Base-by-base conservation (phyloP, 1,140 invertebrate genomes). In the Bombus pascuorum region DNA sequence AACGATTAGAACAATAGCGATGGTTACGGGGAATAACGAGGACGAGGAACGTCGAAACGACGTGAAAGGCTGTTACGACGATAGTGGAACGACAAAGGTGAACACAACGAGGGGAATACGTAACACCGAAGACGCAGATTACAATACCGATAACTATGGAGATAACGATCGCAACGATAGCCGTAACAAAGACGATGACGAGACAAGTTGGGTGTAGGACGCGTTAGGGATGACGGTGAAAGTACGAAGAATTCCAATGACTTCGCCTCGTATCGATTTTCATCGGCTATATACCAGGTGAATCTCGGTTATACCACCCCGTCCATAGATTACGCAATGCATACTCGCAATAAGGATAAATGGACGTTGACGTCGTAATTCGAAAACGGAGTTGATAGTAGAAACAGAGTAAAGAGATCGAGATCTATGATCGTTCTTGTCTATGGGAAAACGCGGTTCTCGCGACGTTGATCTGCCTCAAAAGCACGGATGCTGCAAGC, bases 1-100 rank as follows among this genome's bases (percentile, higher is more conserved):
- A 18, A 75, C n/a, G 82, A 83, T 83, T 83, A 68, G 74, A 83
- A 83, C 66, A 71, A 83, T 71, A 28, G 82, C 74, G 12, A 39
- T 18, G 72, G 22, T 25, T 9, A 22, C 32, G 39, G 28, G 15
- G 32, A 32, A 75, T 75, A 82, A 75, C 18, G 59, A 76, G 74
- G 25, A 59, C 18, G 47, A 22, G 47, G 62, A 9, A 65, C 32
- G 77, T 47, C 5, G 62, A 5, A 25, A 66, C n/a, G 53, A 62
- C 34, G 15, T 8, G 37, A 39, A 83, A 75, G n/a, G 47, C 34
- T 6, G 47, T 18, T 53, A 53, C 39, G 42, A 57, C 47, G 44
- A 53, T n/a, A 25, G 18, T 2, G 44, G 6, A 25, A 68, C 39
- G n/a, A 44, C 72, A 18, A 70, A 77, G 81, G n/a, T 44, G 65